A percentile compares a stretch with the other conserved stretches of the same genome.
These are phyloP conservation scores for Dichetophora obliterata DNA, from an alignment of 2,888 invertebrate genomes.

Conservation along the genomic window DNA sequence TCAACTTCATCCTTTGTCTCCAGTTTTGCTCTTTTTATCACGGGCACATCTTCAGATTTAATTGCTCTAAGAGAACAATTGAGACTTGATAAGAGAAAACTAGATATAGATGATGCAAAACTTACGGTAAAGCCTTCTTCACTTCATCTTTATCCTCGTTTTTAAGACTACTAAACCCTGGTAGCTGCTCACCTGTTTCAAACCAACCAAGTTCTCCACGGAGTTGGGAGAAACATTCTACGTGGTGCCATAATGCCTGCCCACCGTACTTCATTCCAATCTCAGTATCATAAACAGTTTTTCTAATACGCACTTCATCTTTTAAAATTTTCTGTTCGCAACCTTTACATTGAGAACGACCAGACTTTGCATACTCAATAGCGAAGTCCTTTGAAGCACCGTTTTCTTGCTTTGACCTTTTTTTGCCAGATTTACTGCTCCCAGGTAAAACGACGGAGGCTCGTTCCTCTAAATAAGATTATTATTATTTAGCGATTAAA, in stretches of 20 bases:
- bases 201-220: conserved; percentile 81
- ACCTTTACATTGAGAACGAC: conserved; percentile 82
- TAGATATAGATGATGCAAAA: conserved; percentile 47
- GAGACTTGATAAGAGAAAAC: neutral
- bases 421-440: conserved; percentile 69
- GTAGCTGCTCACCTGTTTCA: conserved; percentile 79
- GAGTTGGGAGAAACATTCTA: conserved; percentile 86
- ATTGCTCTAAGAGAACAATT: conserved; percentile 58
- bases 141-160: conserved; percentile 80
- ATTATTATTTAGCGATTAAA: neutral
- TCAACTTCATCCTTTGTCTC: conserved; percentile 74
- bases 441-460: conserved; percentile 43
- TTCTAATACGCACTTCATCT: conserved; percentile 82
- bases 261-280: conserved; percentile 86
- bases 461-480: neutral
- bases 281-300: conserved; percentile 86
- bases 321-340: conserved; percentile 87
- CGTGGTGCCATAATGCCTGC: conserved; percentile 89
- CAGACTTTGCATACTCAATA: conserved; percentile 89
- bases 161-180: conserved; percentile 80
- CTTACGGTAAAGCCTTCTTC: conserved; percentile 77
- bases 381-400: conserved; percentile 76
- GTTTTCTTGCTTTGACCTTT: conserved; percentile 69
- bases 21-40: conserved; percentile 78
- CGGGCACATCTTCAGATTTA: conserved; percentile 73